These are phyloP conservation scores for Himalopsyche japonica DNA, from an alignment of 2,888 invertebrate species.

Conservation along the genomic window DNA sequence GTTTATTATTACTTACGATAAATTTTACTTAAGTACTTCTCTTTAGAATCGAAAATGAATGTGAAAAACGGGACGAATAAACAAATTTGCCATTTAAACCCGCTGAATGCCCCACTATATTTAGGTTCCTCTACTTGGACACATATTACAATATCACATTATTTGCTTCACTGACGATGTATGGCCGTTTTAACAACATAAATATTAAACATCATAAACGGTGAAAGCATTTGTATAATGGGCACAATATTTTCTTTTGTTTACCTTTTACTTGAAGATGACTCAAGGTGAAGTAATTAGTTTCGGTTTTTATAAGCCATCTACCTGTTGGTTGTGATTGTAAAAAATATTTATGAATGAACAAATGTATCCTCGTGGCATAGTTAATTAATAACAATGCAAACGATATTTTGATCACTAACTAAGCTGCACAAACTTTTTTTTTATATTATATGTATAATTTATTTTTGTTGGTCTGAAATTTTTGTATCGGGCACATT, in stretches of 20 bases:
- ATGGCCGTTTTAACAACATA: not conserved
- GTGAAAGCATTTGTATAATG: not conserved
- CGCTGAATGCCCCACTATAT: no score
- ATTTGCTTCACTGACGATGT: not conserved
- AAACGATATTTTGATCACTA: not conserved
- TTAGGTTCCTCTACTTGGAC: no score
- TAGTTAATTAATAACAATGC: not conserved
- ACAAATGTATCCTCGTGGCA: not conserved
- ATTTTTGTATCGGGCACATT: no score
- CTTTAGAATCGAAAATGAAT: no score
- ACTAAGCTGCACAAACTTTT: no score
- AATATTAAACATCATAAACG: not conserved
- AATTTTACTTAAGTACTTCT: no score
- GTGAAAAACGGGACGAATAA: no score
- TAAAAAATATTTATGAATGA: not conserved
- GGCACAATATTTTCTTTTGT: not conserved
- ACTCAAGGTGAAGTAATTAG: not conserved
- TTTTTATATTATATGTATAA: no score
- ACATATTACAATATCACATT: not conserved
- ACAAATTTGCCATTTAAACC: no score
- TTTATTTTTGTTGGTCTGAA: no score
- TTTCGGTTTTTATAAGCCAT: not conserved
- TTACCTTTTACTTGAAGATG: not conserved
- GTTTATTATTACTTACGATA: no score
- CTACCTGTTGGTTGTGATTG: not conserved